These are phyloP conservation scores for Elegia similella DNA, from an alignment of 2,888 invertebrate genomes.

Conservation along the genomic window DNA sequence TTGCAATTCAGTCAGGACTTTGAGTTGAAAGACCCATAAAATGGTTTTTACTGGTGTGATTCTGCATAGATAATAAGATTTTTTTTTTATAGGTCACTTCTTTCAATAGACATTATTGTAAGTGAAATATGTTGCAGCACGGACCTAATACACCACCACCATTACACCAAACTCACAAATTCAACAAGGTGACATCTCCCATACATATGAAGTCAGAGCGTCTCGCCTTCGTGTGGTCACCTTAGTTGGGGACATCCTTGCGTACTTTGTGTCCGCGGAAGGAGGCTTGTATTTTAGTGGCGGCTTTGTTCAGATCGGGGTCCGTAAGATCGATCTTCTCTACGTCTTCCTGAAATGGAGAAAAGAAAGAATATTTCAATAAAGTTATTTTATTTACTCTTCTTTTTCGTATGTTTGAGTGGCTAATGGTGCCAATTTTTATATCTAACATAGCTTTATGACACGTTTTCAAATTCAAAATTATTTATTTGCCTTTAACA, in stretches of 20 bases:
- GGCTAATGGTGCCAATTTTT: too few species aligned
- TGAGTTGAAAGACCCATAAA: too few species aligned
- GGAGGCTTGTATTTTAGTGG: slow-evolving; percentile 95
- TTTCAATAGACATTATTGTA: background rate
- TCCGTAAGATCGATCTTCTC: slow-evolving; percentile 92
- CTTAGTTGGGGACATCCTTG: slow-evolving; percentile 84
- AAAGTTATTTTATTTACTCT: too few species aligned
- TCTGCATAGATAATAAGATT: too few species aligned
- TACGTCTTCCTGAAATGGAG: slow-evolving; percentile 84
- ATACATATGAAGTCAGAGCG: slow-evolving; percentile 50
- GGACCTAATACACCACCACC: background rate
- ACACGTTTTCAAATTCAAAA: too few species aligned
- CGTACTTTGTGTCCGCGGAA: slow-evolving; percentile 95
- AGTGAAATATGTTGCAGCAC: background rate
- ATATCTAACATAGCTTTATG: too few species aligned
- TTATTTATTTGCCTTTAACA: too few species aligned
- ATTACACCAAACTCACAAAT: slow-evolving; percentile 9
- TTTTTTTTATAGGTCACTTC: background rate
- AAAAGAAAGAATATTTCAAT: background rate
- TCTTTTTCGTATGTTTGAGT: too few species aligned
- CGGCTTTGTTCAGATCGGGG: slow-evolving; percentile 93
- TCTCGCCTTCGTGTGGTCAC: slow-evolving; percentile 38
- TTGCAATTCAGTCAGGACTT: too few species aligned
- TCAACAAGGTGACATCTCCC: slow-evolving; percentile 11
- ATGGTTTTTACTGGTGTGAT: too few species aligned